Evolutionary conservation across 1,140 invertebrate species (phyloP), one percentile per base, ranked within the genome.

Genomic region (Drosophila yakuba): DNA sequence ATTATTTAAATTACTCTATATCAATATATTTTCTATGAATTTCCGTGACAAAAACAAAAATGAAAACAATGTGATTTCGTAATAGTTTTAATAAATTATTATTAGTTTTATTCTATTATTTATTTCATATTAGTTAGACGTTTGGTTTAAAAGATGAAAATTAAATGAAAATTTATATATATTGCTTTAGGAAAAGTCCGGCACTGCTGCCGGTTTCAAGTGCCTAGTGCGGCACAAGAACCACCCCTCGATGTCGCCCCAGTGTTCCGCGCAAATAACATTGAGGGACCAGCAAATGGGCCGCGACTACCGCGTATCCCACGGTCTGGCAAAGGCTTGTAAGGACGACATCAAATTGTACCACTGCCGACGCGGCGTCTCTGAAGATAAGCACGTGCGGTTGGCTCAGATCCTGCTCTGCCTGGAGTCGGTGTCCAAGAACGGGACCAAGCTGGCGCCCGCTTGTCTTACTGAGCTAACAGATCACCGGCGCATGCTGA

Each of bases 391-490:
- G 92, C 96, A 96, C 82, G 95, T 98, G 15, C 94, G 97, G 63
- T 93, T 99, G 35, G 97, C 98, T 14, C 96, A 97, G 92, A 97
- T 99, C 73, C 94, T 99, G 39, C 93, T 99, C 0, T 99, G 98
- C 93, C 93, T 99, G 56, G 98, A 99, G 93, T 96, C 96, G 72
- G 95, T 96, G 7, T 94, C 95, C 35, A 96, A 96, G 91, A 97
- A 97, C 93, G 96, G 94, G 28, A 95, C 94, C 47, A 95, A 95
- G 86, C 93, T 98, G 4, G 94, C 95, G 17, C 91, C 94, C 1
- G 95, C 97, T 74, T 98, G 97, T 86, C 96, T 96, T 78, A 94
- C 94, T 12, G 98, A 99, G 93, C 96, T 99, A 95, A 94, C 96
- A 62, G 96, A 98, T 81, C 97, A 99, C 91, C 94, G 98, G 10